Conservation (phyloP, 1,140 invertebrate species). For the Pachypeltis micranthus region DNA sequence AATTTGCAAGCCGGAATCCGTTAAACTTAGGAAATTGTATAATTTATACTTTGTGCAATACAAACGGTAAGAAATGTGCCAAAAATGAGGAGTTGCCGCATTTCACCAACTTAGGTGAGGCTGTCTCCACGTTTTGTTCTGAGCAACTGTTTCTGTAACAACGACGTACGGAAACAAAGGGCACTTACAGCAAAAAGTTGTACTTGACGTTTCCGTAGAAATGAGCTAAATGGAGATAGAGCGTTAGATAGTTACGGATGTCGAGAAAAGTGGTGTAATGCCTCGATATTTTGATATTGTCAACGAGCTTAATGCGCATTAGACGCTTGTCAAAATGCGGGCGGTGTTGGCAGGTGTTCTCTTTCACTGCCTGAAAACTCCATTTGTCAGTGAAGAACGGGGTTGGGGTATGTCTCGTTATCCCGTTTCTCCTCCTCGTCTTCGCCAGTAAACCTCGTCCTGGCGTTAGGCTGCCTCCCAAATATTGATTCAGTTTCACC, state of each 20-base stretch:
- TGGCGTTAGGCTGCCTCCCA: not conserved
- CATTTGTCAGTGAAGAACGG: not conserved
- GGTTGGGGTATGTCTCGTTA: not conserved
- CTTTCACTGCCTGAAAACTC: not conserved
- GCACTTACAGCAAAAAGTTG: too few relatives aligned
- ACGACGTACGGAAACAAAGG: too few relatives aligned
- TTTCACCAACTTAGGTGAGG: too few relatives aligned
- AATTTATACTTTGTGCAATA: too few relatives aligned
- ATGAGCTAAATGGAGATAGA: too few relatives aligned
- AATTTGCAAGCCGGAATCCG: not conserved
- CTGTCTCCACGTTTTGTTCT: too few relatives aligned
- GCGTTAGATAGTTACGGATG: too few relatives aligned
- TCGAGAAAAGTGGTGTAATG: too few relatives aligned
- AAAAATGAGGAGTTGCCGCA: too few relatives aligned
- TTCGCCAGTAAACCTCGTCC: not conserved
- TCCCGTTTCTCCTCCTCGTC: not conserved
- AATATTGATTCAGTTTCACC: not conserved
- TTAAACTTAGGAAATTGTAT: not conserved
- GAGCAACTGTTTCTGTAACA: too few relatives aligned
- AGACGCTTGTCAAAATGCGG: not conserved
- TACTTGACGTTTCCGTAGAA: too few relatives aligned
- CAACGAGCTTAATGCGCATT: not conserved
- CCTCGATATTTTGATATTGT: not conserved
- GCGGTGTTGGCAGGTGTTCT: not conserved
- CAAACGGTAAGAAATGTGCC: too few relatives aligned